Evolutionary conservation across 2,888 invertebrate species (phyloP).

Genomic region (Sphecodes monilicornis): DNA sequence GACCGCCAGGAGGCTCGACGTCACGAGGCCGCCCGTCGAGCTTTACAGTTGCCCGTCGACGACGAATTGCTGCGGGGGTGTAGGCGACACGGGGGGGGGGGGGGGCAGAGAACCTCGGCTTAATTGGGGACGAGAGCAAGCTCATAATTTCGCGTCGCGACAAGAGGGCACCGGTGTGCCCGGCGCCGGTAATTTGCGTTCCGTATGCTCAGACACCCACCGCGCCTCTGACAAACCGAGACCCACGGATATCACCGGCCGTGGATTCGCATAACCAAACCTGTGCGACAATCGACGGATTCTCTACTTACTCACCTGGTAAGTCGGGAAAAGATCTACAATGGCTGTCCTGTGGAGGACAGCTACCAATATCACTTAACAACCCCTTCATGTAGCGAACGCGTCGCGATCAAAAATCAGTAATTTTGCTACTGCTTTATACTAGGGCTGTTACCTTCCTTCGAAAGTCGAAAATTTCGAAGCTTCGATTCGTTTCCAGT

Average conservation of each 20-base stretch:
- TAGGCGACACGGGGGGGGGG: slow-evolving; percentile 7
- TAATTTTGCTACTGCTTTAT: too few relatives aligned
- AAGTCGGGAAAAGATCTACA: neutral
- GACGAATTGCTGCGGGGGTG: neutral
- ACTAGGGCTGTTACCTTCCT: too few relatives aligned
- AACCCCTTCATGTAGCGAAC: neutral
- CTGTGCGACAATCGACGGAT: neutral
- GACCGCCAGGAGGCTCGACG: slow-evolving; percentile 49
- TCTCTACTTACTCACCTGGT: neutral
- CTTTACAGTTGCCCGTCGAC: slow-evolving; percentile 43
- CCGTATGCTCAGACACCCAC: slow-evolving; percentile 63
- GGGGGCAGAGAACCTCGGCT: slow-evolving; percentile 48
- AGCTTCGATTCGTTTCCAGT: too few relatives aligned
- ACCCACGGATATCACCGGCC: slow-evolving; percentile 56
- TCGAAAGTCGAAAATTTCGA: too few relatives aligned
- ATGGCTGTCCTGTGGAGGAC: too few relatives aligned
- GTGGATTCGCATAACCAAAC: neutral
- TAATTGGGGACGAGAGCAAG: slow-evolving; percentile 71
- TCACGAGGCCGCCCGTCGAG: slow-evolving; percentile 56
- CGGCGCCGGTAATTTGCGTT: slow-evolving; percentile 74
- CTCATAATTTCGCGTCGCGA: slow-evolving; percentile 75
- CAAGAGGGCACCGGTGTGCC: slow-evolving; percentile 62
- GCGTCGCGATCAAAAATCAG: too few relatives aligned
- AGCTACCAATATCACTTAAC: neutral
- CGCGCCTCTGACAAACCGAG: slow-evolving; percentile 53